phyloP scores from a whole-genome alignment of 1,140 invertebrate species.

The Drosophila serrata region DNA sequence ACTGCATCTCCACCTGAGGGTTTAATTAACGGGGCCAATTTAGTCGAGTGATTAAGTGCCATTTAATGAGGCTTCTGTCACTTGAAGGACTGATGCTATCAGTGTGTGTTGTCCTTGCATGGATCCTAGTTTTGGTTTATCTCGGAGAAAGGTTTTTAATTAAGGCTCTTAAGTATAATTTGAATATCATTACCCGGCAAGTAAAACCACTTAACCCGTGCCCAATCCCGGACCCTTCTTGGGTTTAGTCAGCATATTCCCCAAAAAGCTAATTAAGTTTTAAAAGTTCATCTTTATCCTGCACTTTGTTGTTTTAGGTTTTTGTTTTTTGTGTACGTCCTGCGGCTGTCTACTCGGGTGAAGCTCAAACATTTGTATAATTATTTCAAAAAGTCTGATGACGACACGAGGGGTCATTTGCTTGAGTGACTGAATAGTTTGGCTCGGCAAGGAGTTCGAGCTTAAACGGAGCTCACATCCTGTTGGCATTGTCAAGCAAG shows the following conservation, averaged over 20 bases:
- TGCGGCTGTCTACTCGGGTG: constrained; percentile 1
- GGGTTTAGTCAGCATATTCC: constrained; percentile 25
- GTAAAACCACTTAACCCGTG: constrained; percentile 23
- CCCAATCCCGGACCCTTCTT: neutral
- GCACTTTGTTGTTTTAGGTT: constrained; percentile 32
- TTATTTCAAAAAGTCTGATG: constrained; percentile 17
- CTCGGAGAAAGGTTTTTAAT: constrained; percentile 19
- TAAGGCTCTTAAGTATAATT: constrained; percentile 26
- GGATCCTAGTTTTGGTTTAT: constrained; percentile 2
- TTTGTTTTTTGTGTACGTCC: constrained; percentile 10
- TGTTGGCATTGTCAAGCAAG: neutral
- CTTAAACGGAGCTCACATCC: constrained; percentile 18
- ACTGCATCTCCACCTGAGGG: constrained; percentile 39
- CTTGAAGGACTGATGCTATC: constrained; percentile 14
- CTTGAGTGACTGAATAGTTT: constrained; percentile 17
- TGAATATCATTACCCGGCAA: constrained; percentile 18
- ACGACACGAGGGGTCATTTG: neutral
- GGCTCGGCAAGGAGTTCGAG: too few species aligned
- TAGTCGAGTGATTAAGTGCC: constrained; percentile 63
- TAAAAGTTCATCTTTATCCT: constrained; percentile 10
- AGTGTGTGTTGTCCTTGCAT: neutral
- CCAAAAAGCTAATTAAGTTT: constrained; percentile 43
- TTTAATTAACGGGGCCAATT: constrained; percentile 60
- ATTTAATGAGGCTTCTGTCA: constrained; percentile 54
- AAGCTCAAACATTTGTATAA: constrained; percentile 36